Conservation (phyloP, 2,888 invertebrate genomes). For the Conistra vaccinii region DNA sequence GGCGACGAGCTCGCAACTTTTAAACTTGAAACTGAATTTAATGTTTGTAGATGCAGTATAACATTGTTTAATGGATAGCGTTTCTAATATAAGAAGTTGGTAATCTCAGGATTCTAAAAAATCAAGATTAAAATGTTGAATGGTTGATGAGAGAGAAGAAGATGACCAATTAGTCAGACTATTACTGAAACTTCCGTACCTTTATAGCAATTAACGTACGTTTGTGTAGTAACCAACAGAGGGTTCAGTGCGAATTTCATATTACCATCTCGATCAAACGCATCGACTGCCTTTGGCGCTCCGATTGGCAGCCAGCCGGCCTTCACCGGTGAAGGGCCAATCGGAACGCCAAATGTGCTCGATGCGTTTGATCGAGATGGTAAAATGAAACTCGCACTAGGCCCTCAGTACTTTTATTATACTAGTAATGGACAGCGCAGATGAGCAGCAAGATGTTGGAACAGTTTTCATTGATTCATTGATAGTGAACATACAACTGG, state of each 20-base stretch:
- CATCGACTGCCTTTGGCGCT: too few relatives aligned
- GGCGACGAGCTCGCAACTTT: neutral
- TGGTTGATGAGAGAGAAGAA: neutral
- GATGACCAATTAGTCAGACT: neutral
- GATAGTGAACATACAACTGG: neutral
- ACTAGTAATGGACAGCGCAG: neutral
- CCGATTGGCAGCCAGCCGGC: too few relatives aligned
- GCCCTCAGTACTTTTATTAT: too few relatives aligned
- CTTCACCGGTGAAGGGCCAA: too few relatives aligned
- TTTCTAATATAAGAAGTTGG: neutral
- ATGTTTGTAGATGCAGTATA: neutral
- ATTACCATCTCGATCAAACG: too few relatives aligned
- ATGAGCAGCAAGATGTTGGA: neutral
- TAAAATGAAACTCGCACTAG: too few relatives aligned
- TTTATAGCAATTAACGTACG: neutral
- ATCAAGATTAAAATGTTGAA: neutral
- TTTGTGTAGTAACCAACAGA: neutral
- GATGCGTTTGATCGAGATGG: too few relatives aligned
- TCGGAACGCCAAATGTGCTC: too few relatives aligned
- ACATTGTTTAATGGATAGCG: neutral
- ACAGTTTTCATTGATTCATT: neutral
- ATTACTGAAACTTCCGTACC: neutral
- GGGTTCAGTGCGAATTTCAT: too few relatives aligned
- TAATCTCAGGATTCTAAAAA: neutral
- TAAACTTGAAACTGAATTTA: constrained; percentile 2